A percentile compares a stretch with the other conserved stretches of the same genome.
Conservation (phyloP, 2,797 vertebrate species). For the Aeoliscus strigatus region DNA sequence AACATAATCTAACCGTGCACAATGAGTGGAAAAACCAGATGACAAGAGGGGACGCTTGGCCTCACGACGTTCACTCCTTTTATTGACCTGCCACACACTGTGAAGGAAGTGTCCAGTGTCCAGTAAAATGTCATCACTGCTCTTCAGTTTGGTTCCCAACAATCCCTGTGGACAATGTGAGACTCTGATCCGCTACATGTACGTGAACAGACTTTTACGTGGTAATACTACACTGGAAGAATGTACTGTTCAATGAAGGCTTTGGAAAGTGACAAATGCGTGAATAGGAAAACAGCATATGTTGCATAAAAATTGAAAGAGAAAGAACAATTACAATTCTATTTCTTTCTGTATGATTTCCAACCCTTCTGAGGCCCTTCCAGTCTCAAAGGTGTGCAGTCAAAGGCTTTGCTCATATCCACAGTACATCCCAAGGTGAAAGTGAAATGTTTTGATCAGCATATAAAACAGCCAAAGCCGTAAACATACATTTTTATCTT, state of each 20-base stretch:
- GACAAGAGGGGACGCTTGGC: conserved; percentile 51
- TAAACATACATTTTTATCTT: conserved; percentile 65
- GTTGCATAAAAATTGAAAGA: conserved; percentile 37
- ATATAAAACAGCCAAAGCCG: conserved; percentile 57
- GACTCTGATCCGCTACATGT: conserved; percentile 31
- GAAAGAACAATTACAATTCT: conserved; percentile 23
- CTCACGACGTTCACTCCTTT: too few relatives aligned
- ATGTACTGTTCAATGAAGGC: conserved; percentile 16
- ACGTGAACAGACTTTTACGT: conserved; percentile 38
- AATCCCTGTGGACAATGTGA: conserved; percentile 43
- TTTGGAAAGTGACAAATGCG: conserved; percentile 19
- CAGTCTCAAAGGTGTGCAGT: conserved; percentile 45
- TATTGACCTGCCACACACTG: conserved; percentile 59
- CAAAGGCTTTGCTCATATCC: conserved; percentile 55
- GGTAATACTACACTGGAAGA: conserved; percentile 17
- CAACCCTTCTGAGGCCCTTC: conserved; percentile 18
- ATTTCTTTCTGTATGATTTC: conserved; percentile 41
- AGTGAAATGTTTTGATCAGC: conserved; percentile 54
- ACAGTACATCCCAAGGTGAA: conserved; percentile 48
- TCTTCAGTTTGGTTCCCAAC: conserved; percentile 47
- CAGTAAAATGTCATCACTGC: conserved; percentile 61
- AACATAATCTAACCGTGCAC: conserved; percentile 54
- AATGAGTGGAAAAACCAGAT: conserved; percentile 57
- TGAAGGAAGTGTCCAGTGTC: conserved; percentile 54
- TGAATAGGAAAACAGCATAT: conserved; percentile 31